Conservation (phyloP, 2,888 invertebrate genomes). For the Phanerotoma sp. region DNA sequence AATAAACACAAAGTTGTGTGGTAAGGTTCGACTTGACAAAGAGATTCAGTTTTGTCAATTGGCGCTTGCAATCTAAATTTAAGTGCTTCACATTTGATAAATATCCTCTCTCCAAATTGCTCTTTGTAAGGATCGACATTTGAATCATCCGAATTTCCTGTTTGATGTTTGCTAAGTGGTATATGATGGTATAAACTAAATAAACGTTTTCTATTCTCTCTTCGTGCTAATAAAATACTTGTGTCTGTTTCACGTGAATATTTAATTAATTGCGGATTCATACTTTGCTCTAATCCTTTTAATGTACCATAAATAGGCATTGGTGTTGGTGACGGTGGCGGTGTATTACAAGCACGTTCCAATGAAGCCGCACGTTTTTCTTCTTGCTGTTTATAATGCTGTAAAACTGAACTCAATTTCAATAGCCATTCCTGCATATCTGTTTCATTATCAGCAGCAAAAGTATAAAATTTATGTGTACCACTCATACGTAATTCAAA, state of each 20-base stretch:
- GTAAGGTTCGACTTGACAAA: conserved; percentile 91
- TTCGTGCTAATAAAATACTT: conserved; percentile 78
- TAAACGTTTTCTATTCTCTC: conserved; percentile 77
- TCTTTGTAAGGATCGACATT: conserved; percentile 79
- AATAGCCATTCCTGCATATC: conserved; percentile 83
- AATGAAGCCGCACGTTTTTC: conserved; percentile 71
- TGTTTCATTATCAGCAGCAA: conserved; percentile 83
- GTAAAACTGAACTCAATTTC: conserved; percentile 80
- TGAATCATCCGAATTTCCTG: conserved; percentile 56
- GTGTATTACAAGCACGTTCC: conserved; percentile 63
- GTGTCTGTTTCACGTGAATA: conserved; percentile 90
- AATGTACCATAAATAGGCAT: conserved; percentile 76
- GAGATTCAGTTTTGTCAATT: conserved; percentile 72
- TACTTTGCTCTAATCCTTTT: conserved; percentile 86
- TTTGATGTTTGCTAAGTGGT: conserved; percentile 51
- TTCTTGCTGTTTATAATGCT: conserved; percentile 79
- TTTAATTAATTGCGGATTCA: conserved; percentile 88
- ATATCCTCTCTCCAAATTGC: conserved; percentile 82
- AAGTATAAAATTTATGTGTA: conserved; percentile 81
- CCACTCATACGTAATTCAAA: conserved; percentile 87
- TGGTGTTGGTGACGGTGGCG: conserved; percentile 65
- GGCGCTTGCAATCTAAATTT: conserved; percentile 83
- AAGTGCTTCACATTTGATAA: conserved; percentile 80
- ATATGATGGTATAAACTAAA: conserved; percentile 72
- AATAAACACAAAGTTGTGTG: conserved; percentile 86